Evolutionary conservation across 2,113 vertebrate species (phyloP).

Genomic region (Regulus satrapa): DNA sequence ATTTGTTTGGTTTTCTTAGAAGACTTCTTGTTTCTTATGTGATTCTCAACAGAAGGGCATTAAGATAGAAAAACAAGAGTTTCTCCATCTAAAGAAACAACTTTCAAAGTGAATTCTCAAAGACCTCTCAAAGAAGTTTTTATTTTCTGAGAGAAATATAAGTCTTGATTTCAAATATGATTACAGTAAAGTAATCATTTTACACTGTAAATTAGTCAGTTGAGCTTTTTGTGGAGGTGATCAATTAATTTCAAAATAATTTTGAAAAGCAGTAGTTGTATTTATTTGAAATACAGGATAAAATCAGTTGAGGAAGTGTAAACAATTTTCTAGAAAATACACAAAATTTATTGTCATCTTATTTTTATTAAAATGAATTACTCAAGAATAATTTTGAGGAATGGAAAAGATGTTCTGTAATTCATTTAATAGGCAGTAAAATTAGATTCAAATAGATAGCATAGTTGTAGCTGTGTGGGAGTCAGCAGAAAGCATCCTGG

Average conservation of each 20-base stretch:
- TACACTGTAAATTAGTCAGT: background rate
- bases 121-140: background rate
- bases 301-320: background rate
- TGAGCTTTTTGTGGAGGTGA: background rate
- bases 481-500: background rate
- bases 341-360: background rate
- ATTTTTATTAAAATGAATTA: background rate
- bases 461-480: background rate
- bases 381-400: background rate
- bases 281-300: background rate
- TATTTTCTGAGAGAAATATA: background rate
- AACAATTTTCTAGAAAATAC: background rate
- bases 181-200: background rate
- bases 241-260: background rate
- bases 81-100: background rate
- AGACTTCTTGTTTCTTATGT: background rate
- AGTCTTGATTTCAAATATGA: background rate
- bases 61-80: background rate
- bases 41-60: background rate
- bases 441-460: background rate
- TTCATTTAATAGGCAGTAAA: slow-evolving; percentile 17
- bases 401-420: background rate
- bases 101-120: background rate
- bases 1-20: background rate
- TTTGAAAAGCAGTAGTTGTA: background rate